phyloP scores from a whole-genome alignment of 2,113 vertebrate genomes.

The Ophiodon elongatus region DNA sequence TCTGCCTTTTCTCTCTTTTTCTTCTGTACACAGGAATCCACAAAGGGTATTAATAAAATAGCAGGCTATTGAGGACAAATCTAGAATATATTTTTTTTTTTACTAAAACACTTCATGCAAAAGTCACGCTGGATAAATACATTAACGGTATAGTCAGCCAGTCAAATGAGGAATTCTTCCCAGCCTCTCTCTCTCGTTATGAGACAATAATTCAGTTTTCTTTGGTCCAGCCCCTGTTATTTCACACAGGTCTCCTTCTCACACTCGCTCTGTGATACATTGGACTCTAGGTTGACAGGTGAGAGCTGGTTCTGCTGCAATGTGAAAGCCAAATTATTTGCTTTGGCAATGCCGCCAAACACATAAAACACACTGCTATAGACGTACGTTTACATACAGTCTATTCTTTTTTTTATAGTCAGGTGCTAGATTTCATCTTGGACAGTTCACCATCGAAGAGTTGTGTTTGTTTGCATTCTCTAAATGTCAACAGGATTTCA shows the following conservation, averaged over 20 bases:
- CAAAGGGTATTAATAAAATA: slow-evolving; percentile 30
- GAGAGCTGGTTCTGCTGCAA: slow-evolving; percentile 50
- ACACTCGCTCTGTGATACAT: slow-evolving; percentile 40
- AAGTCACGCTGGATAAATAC: slow-evolving; percentile 1
- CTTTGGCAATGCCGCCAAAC: slow-evolving; percentile 36
- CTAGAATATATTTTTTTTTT: not conserved
- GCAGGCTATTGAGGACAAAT: not conserved
- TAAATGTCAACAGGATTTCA: slow-evolving; percentile 5
- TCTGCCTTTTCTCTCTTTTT: not conserved
- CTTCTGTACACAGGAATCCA: slow-evolving; percentile 10
- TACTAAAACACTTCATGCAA: not conserved
- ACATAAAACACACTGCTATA: slow-evolving; percentile 22
- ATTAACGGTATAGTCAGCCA: not conserved
- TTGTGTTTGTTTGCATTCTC: not conserved
- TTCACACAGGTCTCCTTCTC: slow-evolving; percentile 34
- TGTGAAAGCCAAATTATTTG: slow-evolving; percentile 60
- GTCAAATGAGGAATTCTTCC: slow-evolving; percentile 4
- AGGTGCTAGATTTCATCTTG: slow-evolving; percentile 5
- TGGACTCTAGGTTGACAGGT: slow-evolving; percentile 46
- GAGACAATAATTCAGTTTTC: slow-evolving; percentile 23
- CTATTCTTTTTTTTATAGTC: not conserved
- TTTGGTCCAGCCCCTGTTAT: slow-evolving; percentile 24
- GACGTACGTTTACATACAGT: slow-evolving; percentile 2
- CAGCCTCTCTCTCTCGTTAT: slow-evolving; percentile 9
- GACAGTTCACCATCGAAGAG: slow-evolving; percentile 9